These are phyloP conservation scores for Drosophila nannoptera DNA, from an alignment of 1,140 invertebrate species.

Conservation along the genomic window DNA sequence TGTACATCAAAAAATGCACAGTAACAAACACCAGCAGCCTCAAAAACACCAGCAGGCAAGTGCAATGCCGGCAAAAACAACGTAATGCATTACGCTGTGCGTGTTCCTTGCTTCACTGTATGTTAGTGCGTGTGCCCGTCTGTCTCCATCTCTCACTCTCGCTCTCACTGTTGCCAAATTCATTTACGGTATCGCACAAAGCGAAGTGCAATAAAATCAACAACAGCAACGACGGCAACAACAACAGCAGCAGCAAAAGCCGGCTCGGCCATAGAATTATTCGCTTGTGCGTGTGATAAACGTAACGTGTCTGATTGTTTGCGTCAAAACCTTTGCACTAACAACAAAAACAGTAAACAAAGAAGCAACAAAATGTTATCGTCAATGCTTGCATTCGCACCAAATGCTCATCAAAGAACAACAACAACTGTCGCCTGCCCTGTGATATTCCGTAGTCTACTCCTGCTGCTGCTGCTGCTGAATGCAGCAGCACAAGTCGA, in stretches of 20 bases:
- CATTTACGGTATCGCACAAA: slow-evolving; percentile 50
- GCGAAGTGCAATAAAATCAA: slow-evolving; percentile 39
- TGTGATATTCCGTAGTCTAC: slow-evolving; percentile 58
- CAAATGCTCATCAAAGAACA: slow-evolving; percentile 19
- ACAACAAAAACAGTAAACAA: slow-evolving; percentile 16
- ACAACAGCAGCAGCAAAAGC: slow-evolving; percentile 34
- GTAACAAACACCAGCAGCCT: slow-evolving; percentile 39
- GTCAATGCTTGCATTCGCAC: slow-evolving; percentile 23
- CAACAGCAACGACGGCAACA: slow-evolving; percentile 18
- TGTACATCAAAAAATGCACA: slow-evolving; percentile 49
- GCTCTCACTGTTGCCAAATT: slow-evolving; percentile 36
- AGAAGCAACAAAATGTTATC: slow-evolving; percentile 32
- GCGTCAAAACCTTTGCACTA: slow-evolving; percentile 33
- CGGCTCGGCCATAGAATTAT: slow-evolving; percentile 31
- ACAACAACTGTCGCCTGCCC: slow-evolving; percentile 37
- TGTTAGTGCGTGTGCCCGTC: slow-evolving; percentile 36
- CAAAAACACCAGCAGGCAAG: slow-evolving; percentile 27
- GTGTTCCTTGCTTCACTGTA: slow-evolving; percentile 31
- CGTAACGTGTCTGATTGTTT: slow-evolving; percentile 14
- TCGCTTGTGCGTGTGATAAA: slow-evolving; percentile 10
- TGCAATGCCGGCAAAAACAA: slow-evolving; percentile 60
- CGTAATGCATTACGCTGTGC: slow-evolving; percentile 50
- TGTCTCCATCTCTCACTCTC: slow-evolving; percentile 9
- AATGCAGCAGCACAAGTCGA: slow-evolving; percentile 22
- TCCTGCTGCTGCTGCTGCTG: slow-evolving; percentile 37